Evolutionary conservation across 2,888 invertebrate species (phyloP).

Genomic region (Vanessa cardui): DNA sequence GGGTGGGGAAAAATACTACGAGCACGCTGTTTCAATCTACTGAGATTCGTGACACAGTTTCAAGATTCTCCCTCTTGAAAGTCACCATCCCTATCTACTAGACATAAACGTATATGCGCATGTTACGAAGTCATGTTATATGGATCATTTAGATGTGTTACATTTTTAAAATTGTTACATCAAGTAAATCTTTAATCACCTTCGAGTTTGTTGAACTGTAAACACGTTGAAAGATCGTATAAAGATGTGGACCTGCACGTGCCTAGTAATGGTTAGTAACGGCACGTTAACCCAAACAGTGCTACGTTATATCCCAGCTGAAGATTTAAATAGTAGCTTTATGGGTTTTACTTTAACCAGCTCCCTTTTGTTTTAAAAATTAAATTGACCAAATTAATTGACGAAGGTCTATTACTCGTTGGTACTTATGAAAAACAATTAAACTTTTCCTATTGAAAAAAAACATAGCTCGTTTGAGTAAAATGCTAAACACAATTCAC

Average conservation of each 20-base stretch:
- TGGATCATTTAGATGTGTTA: constrained; percentile 27
- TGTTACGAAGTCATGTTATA: not conserved
- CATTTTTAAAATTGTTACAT: constrained; percentile 40
- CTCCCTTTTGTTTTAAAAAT: too few species aligned
- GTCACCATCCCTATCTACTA: constrained; percentile 15
- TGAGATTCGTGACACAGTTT: constrained; percentile 41
- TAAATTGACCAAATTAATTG: too few species aligned
- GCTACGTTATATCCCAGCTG: constrained; percentile 25
- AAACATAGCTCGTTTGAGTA: too few species aligned
- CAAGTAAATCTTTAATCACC: constrained; percentile 38
- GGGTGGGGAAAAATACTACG: constrained; percentile 36
- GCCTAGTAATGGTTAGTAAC: constrained; percentile 46
- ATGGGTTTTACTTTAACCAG: not conserved
- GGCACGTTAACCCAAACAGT: constrained; percentile 56
- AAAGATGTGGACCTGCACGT: constrained; percentile 62
- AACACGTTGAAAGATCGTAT: constrained; percentile 72
- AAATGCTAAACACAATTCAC: too few species aligned
- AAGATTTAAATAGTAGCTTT: constrained; percentile 30
- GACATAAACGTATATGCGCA: not conserved
- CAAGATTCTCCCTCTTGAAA: constrained; percentile 30
- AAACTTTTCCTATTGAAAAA: too few species aligned
- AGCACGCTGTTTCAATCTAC: constrained; percentile 37
- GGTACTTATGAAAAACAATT: too few species aligned
- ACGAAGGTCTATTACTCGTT: too few species aligned
- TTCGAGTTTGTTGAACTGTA: constrained; percentile 70